phyloP scores from a whole-genome alignment of 1,140 invertebrate species.

The Sminthurinus signatus region DNA sequence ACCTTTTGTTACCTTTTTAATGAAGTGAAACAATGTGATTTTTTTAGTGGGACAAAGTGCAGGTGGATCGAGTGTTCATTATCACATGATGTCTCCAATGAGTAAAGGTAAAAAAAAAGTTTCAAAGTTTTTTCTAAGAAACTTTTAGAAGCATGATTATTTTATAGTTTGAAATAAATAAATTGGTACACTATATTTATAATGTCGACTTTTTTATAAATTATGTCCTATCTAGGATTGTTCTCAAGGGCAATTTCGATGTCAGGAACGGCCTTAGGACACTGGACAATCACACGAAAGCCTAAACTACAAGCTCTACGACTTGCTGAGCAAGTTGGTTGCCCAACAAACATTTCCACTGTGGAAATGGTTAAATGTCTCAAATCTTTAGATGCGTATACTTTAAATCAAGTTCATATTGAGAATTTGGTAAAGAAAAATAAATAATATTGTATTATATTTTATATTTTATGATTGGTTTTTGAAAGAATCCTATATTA shows the following conservation, averaged over 20 bases:
- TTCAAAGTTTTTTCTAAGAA: too few species aligned
- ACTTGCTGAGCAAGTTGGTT: conserved; percentile 47
- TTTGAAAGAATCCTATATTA: too few species aligned
- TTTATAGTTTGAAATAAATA: too few species aligned
- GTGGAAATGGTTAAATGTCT: conserved; percentile 41
- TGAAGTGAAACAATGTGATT: not conserved
- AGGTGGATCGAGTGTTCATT: conserved; percentile 36
- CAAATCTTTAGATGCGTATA: conserved; percentile 17
- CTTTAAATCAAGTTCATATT: conserved; percentile 26
- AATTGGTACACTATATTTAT: not conserved
- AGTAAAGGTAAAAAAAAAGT: conserved; percentile 40
- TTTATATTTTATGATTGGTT: too few species aligned
- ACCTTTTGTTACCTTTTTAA: too few species aligned
- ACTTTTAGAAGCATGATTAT: too few species aligned
- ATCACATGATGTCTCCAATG: conserved; percentile 37
- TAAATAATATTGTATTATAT: not conserved
- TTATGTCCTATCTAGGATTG: conserved; percentile 38
- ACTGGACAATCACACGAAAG: conserved; percentile 46
- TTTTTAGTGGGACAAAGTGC: not conserved
- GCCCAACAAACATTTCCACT: conserved; percentile 44
- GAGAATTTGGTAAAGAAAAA: conserved; percentile 24
- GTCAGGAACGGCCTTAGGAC: conserved; percentile 50
- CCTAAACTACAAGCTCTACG: conserved; percentile 45
- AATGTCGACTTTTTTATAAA: not conserved
- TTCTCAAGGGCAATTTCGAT: conserved; percentile 45